These are phyloP conservation scores for Lumbricus terrestris DNA, from an alignment of 2,888 invertebrate genomes.

Conservation along the genomic window DNA sequence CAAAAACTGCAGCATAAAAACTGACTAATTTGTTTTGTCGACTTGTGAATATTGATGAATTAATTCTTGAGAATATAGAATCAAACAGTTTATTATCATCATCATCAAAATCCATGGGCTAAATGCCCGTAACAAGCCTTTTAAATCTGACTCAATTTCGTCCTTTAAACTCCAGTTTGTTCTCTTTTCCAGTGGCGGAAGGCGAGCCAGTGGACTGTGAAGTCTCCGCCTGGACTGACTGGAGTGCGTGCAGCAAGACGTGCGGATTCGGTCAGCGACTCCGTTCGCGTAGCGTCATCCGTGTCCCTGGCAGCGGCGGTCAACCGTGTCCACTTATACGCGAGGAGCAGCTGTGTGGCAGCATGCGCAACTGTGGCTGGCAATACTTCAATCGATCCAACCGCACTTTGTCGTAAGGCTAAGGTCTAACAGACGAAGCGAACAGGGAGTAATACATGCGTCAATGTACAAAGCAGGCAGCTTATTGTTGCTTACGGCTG, in stretches of 20 bases:
- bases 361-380: conserved; percentile 36
- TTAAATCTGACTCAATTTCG: background rate
- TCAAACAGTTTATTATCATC: no score
- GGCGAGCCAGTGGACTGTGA: conserved; percentile 73
- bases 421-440: background rate
- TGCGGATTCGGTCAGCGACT: conserved; percentile 87
- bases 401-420: background rate
- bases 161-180: background rate
- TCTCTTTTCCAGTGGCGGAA: conserved; percentile 63
- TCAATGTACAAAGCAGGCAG: background rate
- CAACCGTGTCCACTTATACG: conserved; percentile 66
- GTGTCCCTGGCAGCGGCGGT: conserved; percentile 77
- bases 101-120: no score
- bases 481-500: background rate
- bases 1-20: no score
- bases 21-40: no score
- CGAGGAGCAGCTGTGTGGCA: conserved; percentile 34
- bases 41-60: no score
- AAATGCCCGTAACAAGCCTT: background rate
- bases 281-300: conserved; percentile 75
- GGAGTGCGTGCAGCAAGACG: conserved; percentile 80
- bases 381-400: conserved; percentile 29
- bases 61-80: no score
- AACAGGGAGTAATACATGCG: background rate
- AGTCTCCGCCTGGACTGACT: conserved; percentile 52